Evolutionary conservation across 1,140 invertebrate species (phyloP), one percentile per base, ranked within the genome.

Genomic region (Panagrolaimus sp.): DNA sequence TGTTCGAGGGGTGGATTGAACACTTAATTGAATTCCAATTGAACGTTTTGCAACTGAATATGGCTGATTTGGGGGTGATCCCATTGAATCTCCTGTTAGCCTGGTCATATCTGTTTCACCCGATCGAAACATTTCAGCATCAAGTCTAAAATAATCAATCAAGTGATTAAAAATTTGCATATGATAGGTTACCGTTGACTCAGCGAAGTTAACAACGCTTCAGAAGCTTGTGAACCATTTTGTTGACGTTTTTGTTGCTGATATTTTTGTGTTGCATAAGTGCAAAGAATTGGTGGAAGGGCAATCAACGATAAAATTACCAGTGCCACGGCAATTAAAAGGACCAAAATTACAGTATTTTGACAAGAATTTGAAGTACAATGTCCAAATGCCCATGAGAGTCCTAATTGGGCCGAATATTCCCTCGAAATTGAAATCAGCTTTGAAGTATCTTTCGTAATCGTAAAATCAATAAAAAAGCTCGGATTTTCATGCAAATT

Each of bases 21-120:
- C 52, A 58, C 52, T 58, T 12, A 58, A 28, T n/a, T 58, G 52
- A 21, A 58, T 58, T n/a, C 52, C 52, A 28, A 58, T 58, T 21
- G 52, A 58, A 12, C 52, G 21, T 26, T 58, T 58, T 8, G 52
- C 52, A 21, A 58, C 52, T 24, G 52, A 58, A 58, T 26, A 58
- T 8, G 28, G 21, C 14, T 58, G 52, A 58, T 58, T 28, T 2
- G 52, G 52, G 14, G 52, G 52, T 4, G 32, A 38, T 4, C 7
- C 32, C 2, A 7, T 7, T 21, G 17, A 58, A 10, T 21, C 28
- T 8, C 21, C 21, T 5, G 21, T 28, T n/a, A 58, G 14, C 1
- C 28, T 12, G 12, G 52, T 58, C 17, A 28, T 26, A 24, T 58
- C 52, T 0, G 52, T 58, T 14, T 28, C 52, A 21, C 28, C 28